Evolutionary conservation across 1,140 invertebrate genomes (phyloP).

Genomic region (Drosophila gunungcola): DNA sequence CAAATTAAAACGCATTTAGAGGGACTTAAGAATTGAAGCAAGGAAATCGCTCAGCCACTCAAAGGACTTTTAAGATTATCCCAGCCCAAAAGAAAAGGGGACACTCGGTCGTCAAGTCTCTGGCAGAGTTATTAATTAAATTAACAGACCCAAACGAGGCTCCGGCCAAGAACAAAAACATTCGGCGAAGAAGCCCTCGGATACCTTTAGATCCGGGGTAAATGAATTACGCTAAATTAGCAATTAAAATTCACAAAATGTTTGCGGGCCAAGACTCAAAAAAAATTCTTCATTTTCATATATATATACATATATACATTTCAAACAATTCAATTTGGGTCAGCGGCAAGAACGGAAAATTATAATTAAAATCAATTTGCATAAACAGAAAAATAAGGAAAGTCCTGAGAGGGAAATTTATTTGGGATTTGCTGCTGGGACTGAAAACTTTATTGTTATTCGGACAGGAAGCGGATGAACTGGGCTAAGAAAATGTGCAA

Average conservation of each 20-base stretch:
- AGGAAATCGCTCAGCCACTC: conserved; percentile 18
- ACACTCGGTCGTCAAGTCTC: conserved; percentile 30
- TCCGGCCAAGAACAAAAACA: conserved; percentile 15
- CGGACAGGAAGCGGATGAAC: conserved; percentile 15
- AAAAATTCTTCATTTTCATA: conserved; percentile 2
- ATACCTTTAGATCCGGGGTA: conserved; percentile 43
- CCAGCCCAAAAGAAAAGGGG: conserved; percentile 9
- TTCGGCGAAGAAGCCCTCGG: conserved; percentile 17
- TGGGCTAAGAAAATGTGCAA: background rate
- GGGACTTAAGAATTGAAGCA: background rate
- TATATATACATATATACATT: conserved; percentile 12
- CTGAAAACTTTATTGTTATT: conserved; percentile 30
- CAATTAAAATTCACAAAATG: conserved; percentile 65
- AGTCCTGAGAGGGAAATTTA: conserved; percentile 12
- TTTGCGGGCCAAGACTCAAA: conserved; percentile 11
- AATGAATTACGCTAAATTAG: conserved; percentile 68
- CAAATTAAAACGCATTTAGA: conserved; percentile 11
- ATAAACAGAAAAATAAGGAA: conserved; percentile 57
- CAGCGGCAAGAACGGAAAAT: conserved; percentile 50
- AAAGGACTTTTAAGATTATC: conserved; percentile 26
- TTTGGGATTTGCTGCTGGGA: conserved; percentile 11
- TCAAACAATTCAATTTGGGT: conserved; percentile 65
- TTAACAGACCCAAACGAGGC: conserved; percentile 47
- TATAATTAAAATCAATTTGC: conserved; percentile 79
- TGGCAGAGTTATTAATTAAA: conserved; percentile 50